Evolutionary conservation across 2,888 invertebrate genomes (phyloP), one percentile per base, ranked within the genome.

Genomic region (Habrosyne pyritoides): DNA sequence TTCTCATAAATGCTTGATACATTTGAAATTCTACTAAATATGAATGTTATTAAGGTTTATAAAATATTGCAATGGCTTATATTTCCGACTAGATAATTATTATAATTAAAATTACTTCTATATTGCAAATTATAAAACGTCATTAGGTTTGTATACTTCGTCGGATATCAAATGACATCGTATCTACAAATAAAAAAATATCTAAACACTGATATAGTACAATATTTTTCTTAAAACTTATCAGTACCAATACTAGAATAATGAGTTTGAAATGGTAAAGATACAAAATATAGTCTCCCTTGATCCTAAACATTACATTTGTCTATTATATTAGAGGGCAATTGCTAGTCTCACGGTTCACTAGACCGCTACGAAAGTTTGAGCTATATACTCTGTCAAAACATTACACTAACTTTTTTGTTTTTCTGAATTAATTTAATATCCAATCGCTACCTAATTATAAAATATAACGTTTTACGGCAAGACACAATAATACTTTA

Each of bases 41-140:
- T 73, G 70, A 74, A 67, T 69, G 66, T 71, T 75, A 74, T 70
- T 59, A 74, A 75, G 69, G 69, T 80, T 82, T 79, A 80, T 81
- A 81, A 77, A 77, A 84, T 89, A 91, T 90, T 92, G 90, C 89
- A 90, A 92, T 92, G 91, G 92, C 92, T 87, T 86, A 85, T 85
- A 86, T 83, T 89, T 89, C 79, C 91, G 92, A 92, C 92, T 92
- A 92, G 92, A 92, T 85, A 77, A 84, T 87, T 83, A 84, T 86
- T 88, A 88, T 84, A 78, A 86, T 87, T 84, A 87, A 78, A 87
- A 84, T 83, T 88, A 84, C 70, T 73, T 79, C 79, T 87, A 86
- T 87, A 84, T 84, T 85, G 85, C 84, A 83, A 79, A 55, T 47
- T 50, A 50, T 24, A 49, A 49, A 63, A 61, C 61, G 61, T 48